Conservation (phyloP, 2,113 vertebrate species). For the Cichladusa arquata region DNA sequence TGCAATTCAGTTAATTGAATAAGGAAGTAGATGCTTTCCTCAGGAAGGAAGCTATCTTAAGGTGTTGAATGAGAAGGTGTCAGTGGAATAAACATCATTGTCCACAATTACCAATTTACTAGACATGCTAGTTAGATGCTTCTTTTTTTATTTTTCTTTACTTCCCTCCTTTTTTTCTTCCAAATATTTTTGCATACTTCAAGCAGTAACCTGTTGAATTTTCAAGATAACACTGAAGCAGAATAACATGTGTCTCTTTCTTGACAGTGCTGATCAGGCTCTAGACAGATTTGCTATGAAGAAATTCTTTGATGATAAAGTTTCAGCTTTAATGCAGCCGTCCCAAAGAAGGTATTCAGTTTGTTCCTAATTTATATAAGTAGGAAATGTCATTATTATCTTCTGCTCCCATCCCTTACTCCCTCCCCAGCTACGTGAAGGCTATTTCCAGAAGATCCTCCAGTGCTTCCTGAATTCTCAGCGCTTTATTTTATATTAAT, state of each 20-base stretch:
- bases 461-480: not conserved
- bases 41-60: not conserved
- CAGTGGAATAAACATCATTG: not conserved
- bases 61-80: not conserved
- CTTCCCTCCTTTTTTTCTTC: not conserved
- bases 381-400: not conserved
- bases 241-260: not conserved
- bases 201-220: not conserved
- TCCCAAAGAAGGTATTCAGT: slow-evolving; percentile 90
- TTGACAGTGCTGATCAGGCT: slow-evolving; percentile 91
- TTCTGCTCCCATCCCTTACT: not conserved
- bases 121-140: not conserved
- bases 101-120: not conserved
- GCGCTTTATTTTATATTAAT: not conserved
- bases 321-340: slow-evolving; percentile 92
- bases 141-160: not conserved
- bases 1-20: not conserved
- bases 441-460: not conserved
- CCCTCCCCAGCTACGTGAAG: not conserved
- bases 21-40: not conserved
- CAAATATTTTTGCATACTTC: not conserved
- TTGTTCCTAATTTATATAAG: not conserved
- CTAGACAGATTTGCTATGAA: slow-evolving; percentile 98
- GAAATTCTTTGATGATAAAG: slow-evolving; percentile 97
- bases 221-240: not conserved